Base-by-base conservation (phyloP, 2,888 invertebrate species). In the Heliconius ismenius region DNA sequence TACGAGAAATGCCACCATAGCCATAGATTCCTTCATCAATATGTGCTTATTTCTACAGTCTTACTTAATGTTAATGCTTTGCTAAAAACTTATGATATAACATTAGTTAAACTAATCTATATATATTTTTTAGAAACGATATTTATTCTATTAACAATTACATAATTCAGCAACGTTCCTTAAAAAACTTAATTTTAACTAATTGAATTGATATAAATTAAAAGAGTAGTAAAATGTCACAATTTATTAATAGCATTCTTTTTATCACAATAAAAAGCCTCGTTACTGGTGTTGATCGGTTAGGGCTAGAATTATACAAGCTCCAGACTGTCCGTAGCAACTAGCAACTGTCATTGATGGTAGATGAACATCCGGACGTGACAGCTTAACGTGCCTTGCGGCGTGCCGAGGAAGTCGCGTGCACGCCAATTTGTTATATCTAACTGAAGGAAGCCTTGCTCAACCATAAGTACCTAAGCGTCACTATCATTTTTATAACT, bases 321-420 rank as follows among this genome's bases (percentile, higher is more conserved):
- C 67, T 36, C n/a, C 24, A 36, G n/a, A n/a, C n/a, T 65, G 36
- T 36, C 32, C n/a, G 32, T 64, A 36, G 36, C 36, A 36, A 65
- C 36, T 36, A n/a, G 63, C 63, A 63, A 39, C 67, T 39, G 39
- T 65, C 67, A 39, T 67, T 43, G 67, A 67, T 43, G 39, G 13
- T 7, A 39, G 67, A 67, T 67, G 39, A 67, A 67, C 67, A 39
- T 39, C 67, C 67, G 67, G 39, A 11, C 67, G 67, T 67, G 67
- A 39, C 67, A 67, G 67, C 39, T 67, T 67, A 67, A 67, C 39
- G 39, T 67, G 67, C 24, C 67, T 43, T 67, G 39, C 67, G 67
- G 67, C 24, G 24, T 43, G 24, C 24, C 15, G 67, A 43, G 24
- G 39, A 67, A 67, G 67, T 67, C 67, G 67, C 67, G 67, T 24